A percentile compares a stretch with the other conserved stretches of the same genome.
Evolutionary conservation across 64 coral and sea anemone species (phyloP).

Genomic region (Hydrozoanthus tunicans): DNA sequence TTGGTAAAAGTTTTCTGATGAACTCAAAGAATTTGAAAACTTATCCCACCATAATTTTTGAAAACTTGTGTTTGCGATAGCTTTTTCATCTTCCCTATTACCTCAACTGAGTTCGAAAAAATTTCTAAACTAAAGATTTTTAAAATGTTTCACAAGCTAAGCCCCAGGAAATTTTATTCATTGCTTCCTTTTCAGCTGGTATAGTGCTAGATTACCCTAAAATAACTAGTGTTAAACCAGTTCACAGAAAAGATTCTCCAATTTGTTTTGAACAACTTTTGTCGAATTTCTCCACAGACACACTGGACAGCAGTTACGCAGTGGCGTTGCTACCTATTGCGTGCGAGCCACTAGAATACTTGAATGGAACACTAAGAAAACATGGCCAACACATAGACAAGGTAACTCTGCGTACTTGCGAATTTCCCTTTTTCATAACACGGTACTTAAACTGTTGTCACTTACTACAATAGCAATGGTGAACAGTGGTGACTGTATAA

Average conservation of each 20-base stretch:
- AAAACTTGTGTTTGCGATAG: too few relatives aligned
- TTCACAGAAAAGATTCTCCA: background rate
- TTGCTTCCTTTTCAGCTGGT: too few relatives aligned
- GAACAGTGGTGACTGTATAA: too few relatives aligned
- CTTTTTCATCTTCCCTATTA: too few relatives aligned
- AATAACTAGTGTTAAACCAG: background rate
- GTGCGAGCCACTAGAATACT: slow-evolving; percentile 89
- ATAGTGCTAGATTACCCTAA: too few relatives aligned
- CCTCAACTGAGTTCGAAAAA: too few relatives aligned
- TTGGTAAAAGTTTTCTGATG: too few relatives aligned
- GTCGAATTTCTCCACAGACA: slow-evolving; percentile 38
- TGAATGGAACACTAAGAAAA: slow-evolving; percentile 63
- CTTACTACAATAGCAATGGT: background rate
- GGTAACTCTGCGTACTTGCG: slow-evolving; percentile 28
- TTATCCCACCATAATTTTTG: too few relatives aligned
- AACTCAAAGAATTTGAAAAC: too few relatives aligned
- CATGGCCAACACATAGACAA: slow-evolving; percentile 70
- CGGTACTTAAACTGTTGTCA: background rate
- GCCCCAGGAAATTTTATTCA: too few relatives aligned
- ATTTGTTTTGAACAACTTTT: background rate
- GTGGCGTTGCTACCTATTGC: slow-evolving; percentile 82
- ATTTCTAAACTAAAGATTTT: too few relatives aligned
- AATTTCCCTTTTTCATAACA: background rate
- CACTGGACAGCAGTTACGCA: slow-evolving; percentile 68
- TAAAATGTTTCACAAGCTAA: too few relatives aligned